These are phyloP conservation scores for Ennomos quercinarius DNA, from an alignment of 2,888 invertebrate genomes.

Conservation along the genomic window DNA sequence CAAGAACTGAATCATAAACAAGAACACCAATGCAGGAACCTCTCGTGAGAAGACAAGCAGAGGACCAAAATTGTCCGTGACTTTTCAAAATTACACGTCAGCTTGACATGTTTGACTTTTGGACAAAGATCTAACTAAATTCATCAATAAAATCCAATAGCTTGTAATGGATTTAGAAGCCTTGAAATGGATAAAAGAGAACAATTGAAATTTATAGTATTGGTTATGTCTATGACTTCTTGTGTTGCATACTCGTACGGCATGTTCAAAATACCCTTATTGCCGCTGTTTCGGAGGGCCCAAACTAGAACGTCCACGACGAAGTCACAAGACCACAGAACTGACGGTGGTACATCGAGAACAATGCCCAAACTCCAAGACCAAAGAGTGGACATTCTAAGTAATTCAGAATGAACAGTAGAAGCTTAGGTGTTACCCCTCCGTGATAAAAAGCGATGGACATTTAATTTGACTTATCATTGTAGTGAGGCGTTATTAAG, in stretches of 20 bases:
- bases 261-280: slow-evolving; percentile 47
- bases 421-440: background rate
- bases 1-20: no score
- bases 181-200: slow-evolving; percentile 65
- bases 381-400: slow-evolving; percentile 15
- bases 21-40: no score
- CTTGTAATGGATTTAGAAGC: slow-evolving; percentile 50
- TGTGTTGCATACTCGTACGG: slow-evolving; percentile 68
- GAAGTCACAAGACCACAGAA: slow-evolving; percentile 48
- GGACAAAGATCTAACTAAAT: slow-evolving; percentile 3
- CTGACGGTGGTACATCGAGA: slow-evolving; percentile 44
- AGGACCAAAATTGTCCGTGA: slow-evolving; percentile 10
- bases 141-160: slow-evolving; percentile 28
- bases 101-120: slow-evolving; percentile 6
- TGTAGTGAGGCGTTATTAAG: slow-evolving; percentile 11
- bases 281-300: slow-evolving; percentile 34
- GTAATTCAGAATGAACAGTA: slow-evolving; percentile 20
- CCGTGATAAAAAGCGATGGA: background rate
- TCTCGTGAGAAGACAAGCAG: background rate
- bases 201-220: slow-evolving; percentile 61
- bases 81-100: slow-evolving; percentile 12
- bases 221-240: slow-evolving; percentile 64
- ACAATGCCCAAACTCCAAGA: slow-evolving; percentile 4
- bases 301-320: slow-evolving; percentile 24
- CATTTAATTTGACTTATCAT: background rate